phyloP scores from a whole-genome alignment of 2,113 vertebrate species.

The Philantomba maxwellii region DNA sequence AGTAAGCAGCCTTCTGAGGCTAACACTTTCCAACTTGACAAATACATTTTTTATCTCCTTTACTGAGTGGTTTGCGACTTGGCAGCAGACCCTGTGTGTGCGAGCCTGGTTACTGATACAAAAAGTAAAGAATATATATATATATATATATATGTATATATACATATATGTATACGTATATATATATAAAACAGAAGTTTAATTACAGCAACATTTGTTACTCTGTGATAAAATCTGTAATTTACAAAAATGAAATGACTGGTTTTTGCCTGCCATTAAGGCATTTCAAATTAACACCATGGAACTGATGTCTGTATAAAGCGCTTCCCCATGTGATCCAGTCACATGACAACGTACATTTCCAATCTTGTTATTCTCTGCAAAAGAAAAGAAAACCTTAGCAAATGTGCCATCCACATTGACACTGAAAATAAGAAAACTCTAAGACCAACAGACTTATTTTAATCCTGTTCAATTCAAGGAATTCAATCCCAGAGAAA shows the following conservation, averaged over 20 bases:
- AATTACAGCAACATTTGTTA: constrained; percentile 90
- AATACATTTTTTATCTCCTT: constrained; percentile 78
- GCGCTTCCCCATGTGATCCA: constrained; percentile 91
- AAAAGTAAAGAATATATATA: constrained; percentile 89
- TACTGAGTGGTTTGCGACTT: constrained; percentile 83
- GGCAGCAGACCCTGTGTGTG: constrained; percentile 86
- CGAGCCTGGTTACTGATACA: constrained; percentile 88
- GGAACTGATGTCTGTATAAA: constrained; percentile 97
- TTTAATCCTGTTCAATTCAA: constrained; percentile 15
- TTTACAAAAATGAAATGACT: constrained; percentile 94
- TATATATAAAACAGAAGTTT: constrained; percentile 87
- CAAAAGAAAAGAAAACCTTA: constrained; percentile 77
- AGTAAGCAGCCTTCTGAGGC: constrained; percentile 78
- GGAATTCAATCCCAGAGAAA: background rate
- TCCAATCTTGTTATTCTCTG: constrained; percentile 90
- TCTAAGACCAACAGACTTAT: background rate
- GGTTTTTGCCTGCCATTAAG: constrained; percentile 95
- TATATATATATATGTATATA: constrained; percentile 82
- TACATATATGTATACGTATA: constrained; percentile 72
- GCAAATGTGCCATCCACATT: background rate
- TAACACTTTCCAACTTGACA: constrained; percentile 82
- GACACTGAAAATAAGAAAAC: background rate
- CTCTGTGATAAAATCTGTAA: constrained; percentile 92
- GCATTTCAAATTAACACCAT: constrained; percentile 98
- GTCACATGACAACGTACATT: constrained; percentile 90